Evolutionary conservation across 2,113 vertebrate genomes (phyloP).

Genomic region (Pyxicephalus adspersus): DNA sequence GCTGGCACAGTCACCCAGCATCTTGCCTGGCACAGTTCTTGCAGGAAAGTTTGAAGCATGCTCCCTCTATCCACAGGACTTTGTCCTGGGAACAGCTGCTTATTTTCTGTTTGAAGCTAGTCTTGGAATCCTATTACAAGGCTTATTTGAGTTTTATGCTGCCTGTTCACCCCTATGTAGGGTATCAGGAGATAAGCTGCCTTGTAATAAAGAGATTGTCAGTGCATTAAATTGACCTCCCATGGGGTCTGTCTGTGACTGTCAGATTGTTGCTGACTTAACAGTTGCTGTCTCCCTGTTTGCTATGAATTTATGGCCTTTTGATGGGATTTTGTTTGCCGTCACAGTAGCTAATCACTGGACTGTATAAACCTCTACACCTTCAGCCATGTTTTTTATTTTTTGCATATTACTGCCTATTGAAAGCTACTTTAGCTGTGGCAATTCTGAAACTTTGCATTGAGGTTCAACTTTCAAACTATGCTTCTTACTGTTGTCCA

Average conservation of each 20-base stretch:
- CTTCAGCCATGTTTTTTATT: no score
- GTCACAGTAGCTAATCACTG: not conserved
- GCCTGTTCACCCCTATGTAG: conserved; percentile 11
- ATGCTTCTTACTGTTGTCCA: no score
- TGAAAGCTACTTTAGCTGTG: no score
- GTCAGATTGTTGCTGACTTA: conserved; percentile 24
- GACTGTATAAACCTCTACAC: not conserved
- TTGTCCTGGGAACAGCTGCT: conserved; percentile 33
- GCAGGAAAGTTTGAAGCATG: not conserved
- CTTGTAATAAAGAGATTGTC: conserved; percentile 50
- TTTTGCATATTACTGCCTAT: no score
- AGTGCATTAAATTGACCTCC: conserved; percentile 43
- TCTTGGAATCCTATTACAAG: conserved; percentile 45
- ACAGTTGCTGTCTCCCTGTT: not conserved
- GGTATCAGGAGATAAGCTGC: conserved; percentile 46
- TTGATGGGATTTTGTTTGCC: conserved; percentile 9
- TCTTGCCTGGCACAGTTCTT: not conserved
- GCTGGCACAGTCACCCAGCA: not conserved
- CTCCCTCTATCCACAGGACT: conserved; percentile 5
- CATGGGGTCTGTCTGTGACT: conserved; percentile 12
- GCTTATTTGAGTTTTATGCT: conserved; percentile 39
- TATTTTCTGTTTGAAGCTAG: conserved; percentile 39
- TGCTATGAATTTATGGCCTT: conserved; percentile 22
- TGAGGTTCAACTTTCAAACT: no score
- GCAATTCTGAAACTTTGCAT: no score